Percentiles rank a stretch among this genome's conserved stretches.
phyloP scores from a whole-genome alignment of 2,888 invertebrate genomes.

The Torymus auratus region DNA sequence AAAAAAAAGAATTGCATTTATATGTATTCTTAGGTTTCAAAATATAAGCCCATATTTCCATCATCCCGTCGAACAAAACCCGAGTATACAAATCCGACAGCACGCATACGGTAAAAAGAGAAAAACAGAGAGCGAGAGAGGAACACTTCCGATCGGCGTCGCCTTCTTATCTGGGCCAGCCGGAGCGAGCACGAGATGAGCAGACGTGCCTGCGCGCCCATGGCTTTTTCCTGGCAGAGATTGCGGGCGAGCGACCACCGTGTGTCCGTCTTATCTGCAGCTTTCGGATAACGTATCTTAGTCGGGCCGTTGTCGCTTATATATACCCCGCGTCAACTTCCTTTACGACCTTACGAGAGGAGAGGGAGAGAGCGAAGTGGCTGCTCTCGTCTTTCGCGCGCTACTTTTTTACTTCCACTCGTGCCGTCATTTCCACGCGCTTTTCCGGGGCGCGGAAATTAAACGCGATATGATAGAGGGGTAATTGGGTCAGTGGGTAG shows the following conservation, averaged over 20 bases:
- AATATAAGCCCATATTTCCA: neutral
- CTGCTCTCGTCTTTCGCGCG: neutral
- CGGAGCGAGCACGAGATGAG: neutral
- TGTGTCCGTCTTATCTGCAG: conserved; percentile 43
- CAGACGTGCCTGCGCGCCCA: neutral
- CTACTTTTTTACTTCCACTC: neutral
- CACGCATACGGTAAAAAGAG: neutral
- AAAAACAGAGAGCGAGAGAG: neutral
- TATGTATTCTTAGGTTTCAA: no score
- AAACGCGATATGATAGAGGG: conserved; percentile 24
- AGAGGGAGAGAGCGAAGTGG: neutral
- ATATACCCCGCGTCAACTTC: conserved; percentile 32
- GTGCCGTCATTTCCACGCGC: no score
- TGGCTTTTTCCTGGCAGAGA: conserved; percentile 30
- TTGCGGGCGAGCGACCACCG: conserved; percentile 17
- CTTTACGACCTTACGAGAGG: conserved; percentile 16
- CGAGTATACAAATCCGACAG: neutral
- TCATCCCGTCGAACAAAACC: neutral
- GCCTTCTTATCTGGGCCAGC: no score
- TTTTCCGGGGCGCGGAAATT: conserved; percentile 10
- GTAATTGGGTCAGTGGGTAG: conserved; percentile 32
- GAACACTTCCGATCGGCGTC: no score
- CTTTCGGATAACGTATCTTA: conserved; percentile 55
- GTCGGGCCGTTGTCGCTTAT: conserved; percentile 19
- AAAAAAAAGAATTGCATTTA: no score